These are phyloP conservation scores for Epinephelus coioides DNA, from an alignment of 2,797 vertebrate genomes.

Conservation along the genomic window DNA sequence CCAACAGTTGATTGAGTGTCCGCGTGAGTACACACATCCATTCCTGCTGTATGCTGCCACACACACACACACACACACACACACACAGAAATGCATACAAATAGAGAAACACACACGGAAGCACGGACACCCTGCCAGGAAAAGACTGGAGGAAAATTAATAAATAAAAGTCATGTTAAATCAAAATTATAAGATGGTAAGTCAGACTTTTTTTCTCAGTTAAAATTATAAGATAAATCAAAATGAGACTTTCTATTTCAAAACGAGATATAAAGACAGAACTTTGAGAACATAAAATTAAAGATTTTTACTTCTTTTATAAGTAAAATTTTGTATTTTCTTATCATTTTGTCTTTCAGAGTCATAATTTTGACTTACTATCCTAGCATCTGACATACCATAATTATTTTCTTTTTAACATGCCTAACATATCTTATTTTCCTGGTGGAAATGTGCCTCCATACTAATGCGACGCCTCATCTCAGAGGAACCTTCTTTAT, in stretches of 20 bases:
- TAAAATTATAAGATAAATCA: background rate
- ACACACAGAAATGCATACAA: background rate
- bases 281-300: background rate
- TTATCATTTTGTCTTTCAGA: too few relatives aligned
- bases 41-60: conserved; percentile 76
- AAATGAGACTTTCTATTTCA: too few relatives aligned
- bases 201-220: background rate
- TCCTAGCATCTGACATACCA: too few relatives aligned
- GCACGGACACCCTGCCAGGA: background rate
- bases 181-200: background rate
- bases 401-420: too few relatives aligned
- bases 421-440: background rate
- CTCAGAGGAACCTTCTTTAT: background rate
- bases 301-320: too few relatives aligned
- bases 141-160: background rate
- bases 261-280: background rate
- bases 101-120: too few relatives aligned
- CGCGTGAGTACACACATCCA: conserved; percentile 92
- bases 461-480: too few relatives aligned
- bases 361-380: too few relatives aligned
- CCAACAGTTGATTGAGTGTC: conserved; percentile 96
- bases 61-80: background rate
- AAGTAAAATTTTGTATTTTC: too few relatives aligned
- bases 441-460: background rate
- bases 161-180: background rate